Evolutionary conservation across 2,888 invertebrate species (phyloP), one percentile per base, ranked within the genome.

Genomic region (Piscicola geometra): DNA sequence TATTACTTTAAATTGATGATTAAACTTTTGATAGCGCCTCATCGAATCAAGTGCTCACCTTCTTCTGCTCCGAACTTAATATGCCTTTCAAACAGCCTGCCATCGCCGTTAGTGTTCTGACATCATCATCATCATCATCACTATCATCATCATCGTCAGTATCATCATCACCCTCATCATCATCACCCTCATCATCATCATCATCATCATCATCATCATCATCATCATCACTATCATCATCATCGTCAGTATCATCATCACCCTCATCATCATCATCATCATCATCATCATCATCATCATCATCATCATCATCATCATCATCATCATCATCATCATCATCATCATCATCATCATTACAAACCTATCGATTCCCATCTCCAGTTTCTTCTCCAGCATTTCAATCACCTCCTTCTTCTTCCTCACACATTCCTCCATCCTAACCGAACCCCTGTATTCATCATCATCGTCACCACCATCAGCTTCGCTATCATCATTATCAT

Each of bases 21-120:
- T n/a, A 30, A 25, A 74, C 30, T 21, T 60, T 3, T 15, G 52
- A 0, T n/a, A 68, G 47, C 33, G 25, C 9, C 32, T 25, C 32
- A n/a, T 41, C 21, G 28, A 73, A 67, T n/a, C 1, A 1, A 67
- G 33, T 35, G 86, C 88, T 88, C 88, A 93, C 93, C 86, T 95
- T 96, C 86, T 92, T 94, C 86, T 99, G 98, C 84, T 98, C 96
- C 0, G 90, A 90, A 85, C 93, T 92, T 30, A 99, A 88, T 81
- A 94, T 91, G 75, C 92, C 88, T 85, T 92, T 92, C 0, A 94
- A 92, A 93, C 95, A 98, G 71, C 93, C 92, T 77, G 93, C 90
- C 33, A 96, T 90, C 0, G 95, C 92, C 78, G 91, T 90, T 75
- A 98, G 88, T 1, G 94, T 91, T 93, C 77, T 82, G 76, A 41